These are phyloP conservation scores for Phataginus tetradactyla DNA, from an alignment of 2,797 vertebrate genomes.

Conservation along the genomic window DNA sequence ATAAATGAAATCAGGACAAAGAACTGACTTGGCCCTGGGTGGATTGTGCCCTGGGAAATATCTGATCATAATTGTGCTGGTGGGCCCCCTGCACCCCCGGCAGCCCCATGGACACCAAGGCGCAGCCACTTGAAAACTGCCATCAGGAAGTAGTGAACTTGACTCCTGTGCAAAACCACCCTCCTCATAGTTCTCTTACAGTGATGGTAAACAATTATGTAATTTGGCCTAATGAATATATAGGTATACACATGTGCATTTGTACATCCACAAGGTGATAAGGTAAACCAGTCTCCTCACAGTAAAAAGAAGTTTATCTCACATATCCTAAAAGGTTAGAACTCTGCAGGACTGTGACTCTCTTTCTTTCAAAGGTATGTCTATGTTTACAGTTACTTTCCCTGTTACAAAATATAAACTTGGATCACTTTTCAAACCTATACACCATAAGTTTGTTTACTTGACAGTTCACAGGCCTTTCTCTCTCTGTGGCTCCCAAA, in stretches of 20 bases:
- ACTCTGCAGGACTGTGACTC: not conserved
- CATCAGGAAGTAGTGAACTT: not conserved
- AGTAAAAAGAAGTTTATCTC: not conserved
- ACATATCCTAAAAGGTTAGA: not conserved
- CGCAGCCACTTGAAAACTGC: not conserved
- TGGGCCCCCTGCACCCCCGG: no score
- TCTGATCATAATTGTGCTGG: not conserved
- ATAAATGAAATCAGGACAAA: not conserved
- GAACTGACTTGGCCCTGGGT: not conserved
- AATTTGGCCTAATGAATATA: not conserved
- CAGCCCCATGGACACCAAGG: not conserved
- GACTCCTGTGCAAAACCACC: not conserved
- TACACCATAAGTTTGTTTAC: not conserved
- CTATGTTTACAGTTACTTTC: not conserved
- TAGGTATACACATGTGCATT: not conserved
- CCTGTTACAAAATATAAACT: slow-evolving; percentile 7
- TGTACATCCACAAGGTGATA: not conserved
- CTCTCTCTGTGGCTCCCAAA: not conserved
- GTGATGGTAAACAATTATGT: not conserved
- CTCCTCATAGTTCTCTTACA: not conserved
- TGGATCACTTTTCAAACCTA: slow-evolving; percentile 5
- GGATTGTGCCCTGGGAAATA: not conserved
- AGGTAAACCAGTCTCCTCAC: not conserved
- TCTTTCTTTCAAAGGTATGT: slow-evolving; percentile 12
- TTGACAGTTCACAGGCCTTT: not conserved